phyloP scores from a whole-genome alignment of 2,113 vertebrate genomes.

The Tyrannus savana region DNA sequence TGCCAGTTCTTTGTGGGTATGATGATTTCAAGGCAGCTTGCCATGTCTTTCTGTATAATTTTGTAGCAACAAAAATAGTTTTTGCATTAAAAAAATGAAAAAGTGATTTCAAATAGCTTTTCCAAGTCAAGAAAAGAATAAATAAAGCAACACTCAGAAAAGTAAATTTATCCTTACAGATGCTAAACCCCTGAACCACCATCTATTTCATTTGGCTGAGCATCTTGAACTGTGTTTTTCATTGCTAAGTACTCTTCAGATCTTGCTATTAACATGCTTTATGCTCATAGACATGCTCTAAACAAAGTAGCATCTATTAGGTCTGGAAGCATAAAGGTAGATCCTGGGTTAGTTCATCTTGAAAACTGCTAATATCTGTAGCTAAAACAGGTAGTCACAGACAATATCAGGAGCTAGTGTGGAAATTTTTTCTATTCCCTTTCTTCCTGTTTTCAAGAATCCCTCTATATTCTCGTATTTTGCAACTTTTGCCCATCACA shows the following conservation, averaged over 20 bases:
- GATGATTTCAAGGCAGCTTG: conserved; percentile 34
- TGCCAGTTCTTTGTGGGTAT: background rate
- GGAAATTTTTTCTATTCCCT: background rate
- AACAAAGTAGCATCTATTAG: background rate
- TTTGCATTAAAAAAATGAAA: conserved; percentile 32
- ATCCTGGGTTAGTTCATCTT: background rate
- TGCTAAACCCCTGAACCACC: background rate
- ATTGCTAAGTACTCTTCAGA: background rate
- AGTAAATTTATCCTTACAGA: conserved; percentile 6
- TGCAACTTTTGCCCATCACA: background rate
- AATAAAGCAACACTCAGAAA: conserved; percentile 15
- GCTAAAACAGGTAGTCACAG: background rate
- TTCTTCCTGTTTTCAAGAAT: background rate
- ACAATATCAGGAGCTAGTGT: background rate
- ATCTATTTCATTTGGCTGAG: conserved; percentile 3
- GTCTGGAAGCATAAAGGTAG: background rate
- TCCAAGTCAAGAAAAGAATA: conserved; percentile 1
- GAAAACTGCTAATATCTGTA: background rate
- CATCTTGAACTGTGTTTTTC: background rate
- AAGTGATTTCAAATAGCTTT: background rate
- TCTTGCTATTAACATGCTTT: background rate
- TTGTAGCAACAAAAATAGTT: conserved; percentile 11
- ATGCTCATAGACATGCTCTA: background rate
- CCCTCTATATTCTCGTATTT: background rate
- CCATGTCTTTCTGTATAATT: conserved; percentile 8